Evolutionary conservation across 2,888 invertebrate genomes (phyloP).

Genomic region (Eueremaeus valkanovi): DNA sequence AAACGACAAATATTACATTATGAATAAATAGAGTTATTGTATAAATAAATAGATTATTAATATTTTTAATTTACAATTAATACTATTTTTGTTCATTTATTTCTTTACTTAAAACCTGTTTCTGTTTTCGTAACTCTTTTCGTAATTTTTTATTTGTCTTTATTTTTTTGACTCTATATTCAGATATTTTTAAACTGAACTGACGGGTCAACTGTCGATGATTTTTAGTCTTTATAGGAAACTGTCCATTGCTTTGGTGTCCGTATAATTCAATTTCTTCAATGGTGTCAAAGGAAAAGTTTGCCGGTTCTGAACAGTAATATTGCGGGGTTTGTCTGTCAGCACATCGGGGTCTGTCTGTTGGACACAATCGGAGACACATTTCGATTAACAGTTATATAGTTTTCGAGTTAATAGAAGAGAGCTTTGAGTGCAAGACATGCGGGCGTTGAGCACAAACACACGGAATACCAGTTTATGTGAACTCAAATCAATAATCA

Average conservation of each 20-base stretch:
- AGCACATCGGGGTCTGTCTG: background rate
- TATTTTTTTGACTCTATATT: background rate
- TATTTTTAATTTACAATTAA: too few relatives aligned
- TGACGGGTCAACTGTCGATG: background rate
- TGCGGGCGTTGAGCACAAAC: background rate
- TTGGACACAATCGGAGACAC: background rate
- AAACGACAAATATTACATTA: too few relatives aligned
- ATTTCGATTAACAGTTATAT: too few relatives aligned
- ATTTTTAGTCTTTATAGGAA: background rate
- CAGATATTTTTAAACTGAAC: background rate
- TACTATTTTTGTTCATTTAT: too few relatives aligned
- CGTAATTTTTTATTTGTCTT: background rate
- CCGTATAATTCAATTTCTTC: background rate
- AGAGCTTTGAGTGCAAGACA: background rate
- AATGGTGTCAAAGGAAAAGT: background rate
- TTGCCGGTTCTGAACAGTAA: background rate
- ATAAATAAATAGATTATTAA: too few relatives aligned
- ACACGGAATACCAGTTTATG: background rate
- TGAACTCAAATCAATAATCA: background rate
- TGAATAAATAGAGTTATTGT: too few relatives aligned
- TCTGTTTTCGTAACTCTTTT: too few relatives aligned
- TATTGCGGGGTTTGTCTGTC: background rate
- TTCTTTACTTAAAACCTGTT: too few relatives aligned
- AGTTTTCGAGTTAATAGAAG: background rate
- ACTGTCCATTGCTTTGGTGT: background rate